phyloP scores from a whole-genome alignment of 2,888 invertebrate genomes.

The Drosophila monieri region DNA sequence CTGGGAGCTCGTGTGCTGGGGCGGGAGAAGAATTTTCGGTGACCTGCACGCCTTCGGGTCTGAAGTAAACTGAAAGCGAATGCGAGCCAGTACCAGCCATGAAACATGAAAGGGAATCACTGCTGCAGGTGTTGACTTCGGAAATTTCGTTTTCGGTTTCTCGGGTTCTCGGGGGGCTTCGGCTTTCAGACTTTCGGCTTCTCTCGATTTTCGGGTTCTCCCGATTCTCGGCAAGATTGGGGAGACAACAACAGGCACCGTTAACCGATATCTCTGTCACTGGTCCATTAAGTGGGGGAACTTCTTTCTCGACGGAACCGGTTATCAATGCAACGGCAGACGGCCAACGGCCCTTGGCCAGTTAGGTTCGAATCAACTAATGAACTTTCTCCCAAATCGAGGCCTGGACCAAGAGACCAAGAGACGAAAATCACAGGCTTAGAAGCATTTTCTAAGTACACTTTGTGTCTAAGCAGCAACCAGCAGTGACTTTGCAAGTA shows the following conservation, averaged over 20 bases:
- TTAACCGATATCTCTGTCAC: constrained; percentile 11
- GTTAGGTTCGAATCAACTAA: constrained; percentile 37
- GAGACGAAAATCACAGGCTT: constrained; percentile 18
- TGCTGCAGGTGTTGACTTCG: constrained; percentile 29
- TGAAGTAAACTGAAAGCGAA: constrained; percentile 74
- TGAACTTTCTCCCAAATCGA: constrained; percentile 65
- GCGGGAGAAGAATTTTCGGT: constrained; percentile 22
- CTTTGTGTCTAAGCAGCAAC: constrained; percentile 40
- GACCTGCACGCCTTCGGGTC: constrained; percentile 66
- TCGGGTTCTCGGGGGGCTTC: constrained; percentile 14
- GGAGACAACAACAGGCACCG: constrained; percentile 32
- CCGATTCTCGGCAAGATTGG: constrained; percentile 12
- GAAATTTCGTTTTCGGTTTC: constrained; percentile 25
- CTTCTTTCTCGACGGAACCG: constrained; percentile 16
- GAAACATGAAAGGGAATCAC: constrained; percentile 64
- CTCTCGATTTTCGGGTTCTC: constrained; percentile 15
- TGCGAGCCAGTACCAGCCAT: constrained; percentile 51
- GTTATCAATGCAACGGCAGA: constrained; percentile 28
- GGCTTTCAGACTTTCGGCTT: constrained; percentile 30
- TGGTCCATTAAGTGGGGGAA: constrained; percentile 31
- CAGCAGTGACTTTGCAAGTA: constrained; percentile 64
- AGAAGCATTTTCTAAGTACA: constrained; percentile 36
- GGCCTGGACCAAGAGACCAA: neutral
- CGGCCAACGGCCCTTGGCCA: constrained; percentile 20
- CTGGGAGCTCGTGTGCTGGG: constrained; percentile 34